Base-by-base conservation (phyloP, 2,113 vertebrate genomes). In the Otolemur garnettii region DNA sequence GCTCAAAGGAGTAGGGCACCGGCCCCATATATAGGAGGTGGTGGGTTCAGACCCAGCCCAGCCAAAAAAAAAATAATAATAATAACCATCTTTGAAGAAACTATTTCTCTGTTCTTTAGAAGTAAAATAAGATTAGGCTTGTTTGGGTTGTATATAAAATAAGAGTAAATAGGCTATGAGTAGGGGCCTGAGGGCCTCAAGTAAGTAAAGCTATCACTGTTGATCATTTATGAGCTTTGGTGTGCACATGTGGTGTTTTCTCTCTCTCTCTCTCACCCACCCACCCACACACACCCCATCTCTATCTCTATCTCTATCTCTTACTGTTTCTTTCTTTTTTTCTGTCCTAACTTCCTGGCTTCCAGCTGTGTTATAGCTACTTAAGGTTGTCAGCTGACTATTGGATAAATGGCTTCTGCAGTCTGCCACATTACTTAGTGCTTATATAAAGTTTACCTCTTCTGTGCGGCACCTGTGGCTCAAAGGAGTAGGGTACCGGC, bases 71-170 rank as follows among this genome's bases (percentile, higher is more conserved):
- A 3, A 38, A 38, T 38, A 38, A 38, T 38, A 38, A 38, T 38
- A 38, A 38, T 38, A 38, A 38, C 38, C 38, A 92, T 78, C 26
- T 83, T 60, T 96, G 84, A 94, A 91, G 68, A 59, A 82, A 35
- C 24, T 77, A 90, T 84, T 93, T 95, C n/a, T 83, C n/a, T 82
- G 42, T 35, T 74, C n/a, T 94, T 96, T 89, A 94, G 53, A 94
- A 85, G 66, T 77, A 93, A 55, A 77, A 77, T 33, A 75, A 69
- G 89, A 91, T 59, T 38, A 64, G 84, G 68, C 21, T 38, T 64
- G 26, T 78, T 85, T 86, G 60, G 69, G n/a, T 93, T 87, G 28
- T 84, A 71, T 77, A 81, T 85, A 94, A 94, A 95, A 62, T 72
- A 87, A 83, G 78, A 69, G 45, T 84, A 90, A 96, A 78, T 33